These are phyloP conservation scores for Adelphocoris suturalis DNA, from an alignment of 2,888 invertebrate genomes.

Conservation along the genomic window DNA sequence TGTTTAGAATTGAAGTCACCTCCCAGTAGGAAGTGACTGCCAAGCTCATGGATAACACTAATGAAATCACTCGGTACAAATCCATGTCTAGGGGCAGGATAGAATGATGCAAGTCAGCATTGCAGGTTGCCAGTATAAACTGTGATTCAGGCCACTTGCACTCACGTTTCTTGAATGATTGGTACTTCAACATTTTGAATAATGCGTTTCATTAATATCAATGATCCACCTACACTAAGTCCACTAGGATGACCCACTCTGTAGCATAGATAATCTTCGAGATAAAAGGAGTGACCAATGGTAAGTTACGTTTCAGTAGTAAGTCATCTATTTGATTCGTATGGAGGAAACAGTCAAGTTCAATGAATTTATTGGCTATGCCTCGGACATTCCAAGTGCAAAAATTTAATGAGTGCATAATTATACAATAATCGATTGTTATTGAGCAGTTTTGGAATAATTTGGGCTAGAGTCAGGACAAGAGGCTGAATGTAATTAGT, in stretches of 20 bases:
- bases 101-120: too few species aligned
- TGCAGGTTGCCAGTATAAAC: too few species aligned
- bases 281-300: slow-evolving; percentile 10
- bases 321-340: slow-evolving; percentile 12
- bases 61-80: too few species aligned
- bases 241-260: slow-evolving; percentile 10
- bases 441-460: not conserved
- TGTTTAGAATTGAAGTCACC: not conserved
- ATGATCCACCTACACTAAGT: not conserved
- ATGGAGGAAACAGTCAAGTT: slow-evolving; percentile 21
- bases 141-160: too few species aligned
- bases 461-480: not conserved
- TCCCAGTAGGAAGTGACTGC: not conserved
- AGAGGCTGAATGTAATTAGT: slow-evolving; percentile 46
- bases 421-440: not conserved
- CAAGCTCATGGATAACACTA: too few species aligned
- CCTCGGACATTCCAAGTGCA: slow-evolving; percentile 43
- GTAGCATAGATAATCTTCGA: not conserved
- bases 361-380: slow-evolving; percentile 28
- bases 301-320: slow-evolving; percentile 49
- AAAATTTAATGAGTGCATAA: not conserved
- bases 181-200: too few species aligned
- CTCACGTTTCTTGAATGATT: too few species aligned
- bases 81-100: too few species aligned
- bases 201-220: too few species aligned